These are phyloP conservation scores for Pseudopleuronectes americanus DNA, from an alignment of 2,797 vertebrate genomes.

Conservation along the genomic window DNA sequence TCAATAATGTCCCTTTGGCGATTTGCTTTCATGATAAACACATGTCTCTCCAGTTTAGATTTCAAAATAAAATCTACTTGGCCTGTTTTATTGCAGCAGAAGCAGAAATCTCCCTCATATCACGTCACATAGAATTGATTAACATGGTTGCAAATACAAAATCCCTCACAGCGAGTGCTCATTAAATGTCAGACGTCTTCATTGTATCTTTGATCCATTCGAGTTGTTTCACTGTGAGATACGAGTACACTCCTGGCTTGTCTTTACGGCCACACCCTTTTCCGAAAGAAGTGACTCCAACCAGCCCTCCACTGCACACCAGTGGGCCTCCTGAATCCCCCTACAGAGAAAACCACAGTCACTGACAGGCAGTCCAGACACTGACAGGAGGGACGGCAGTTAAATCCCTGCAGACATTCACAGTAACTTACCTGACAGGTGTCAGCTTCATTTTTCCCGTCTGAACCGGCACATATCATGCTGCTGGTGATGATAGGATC, in stretches of 20 bases:
- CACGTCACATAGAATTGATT: background rate
- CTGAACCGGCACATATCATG: constrained; percentile 79
- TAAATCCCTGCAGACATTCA: background rate
- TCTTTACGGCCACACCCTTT: fast-evolving
- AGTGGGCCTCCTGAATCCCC: constrained; percentile 81
- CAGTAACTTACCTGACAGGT: background rate
- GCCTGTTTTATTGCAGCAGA: no score
- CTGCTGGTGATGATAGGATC: constrained; percentile 47
- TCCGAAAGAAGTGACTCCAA: constrained; percentile 74
- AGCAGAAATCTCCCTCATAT: no score
- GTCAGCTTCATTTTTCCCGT: background rate
- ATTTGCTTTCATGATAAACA: no score
- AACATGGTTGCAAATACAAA: background rate
- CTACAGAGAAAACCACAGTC: constrained; percentile 39
- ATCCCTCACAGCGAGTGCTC: background rate
- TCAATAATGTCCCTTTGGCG: no score
- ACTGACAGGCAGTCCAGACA: background rate
- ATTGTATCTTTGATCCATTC: constrained; percentile 59
- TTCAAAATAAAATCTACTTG: no score
- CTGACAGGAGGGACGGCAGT: background rate
- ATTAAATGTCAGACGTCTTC: background rate
- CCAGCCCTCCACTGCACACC: constrained; percentile 45
- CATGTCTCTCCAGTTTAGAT: no score
- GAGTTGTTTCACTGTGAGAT: constrained; percentile 54
- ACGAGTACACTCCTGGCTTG: constrained; percentile 66